These are phyloP conservation scores for Caenorhabditis elegans DNA, from an alignment of 1,140 invertebrate species.

Conservation along the genomic window WBcel235 BX284604.4:6646501-6647000, in stretches of 20 bases:
- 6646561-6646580: neutral
- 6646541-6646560: neutral
- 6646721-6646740: conserved; percentile 38
- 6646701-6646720: too few species aligned
- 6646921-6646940: too few species aligned
- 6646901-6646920: neutral
- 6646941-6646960: too few species aligned
- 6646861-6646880: neutral
- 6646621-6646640: conserved; percentile 9
- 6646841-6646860: neutral
- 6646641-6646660: conserved; percentile 27
- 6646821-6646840: neutral
- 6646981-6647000: neutral
- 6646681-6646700: neutral
- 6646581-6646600: conserved; percentile 28
- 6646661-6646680: neutral
- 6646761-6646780: conserved; percentile 14
- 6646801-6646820: conserved; percentile 22
- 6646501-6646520: neutral
- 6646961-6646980: neutral
- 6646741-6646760: neutral
- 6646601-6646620: conserved; percentile 6
- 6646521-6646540: neutral
- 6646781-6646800: neutral
- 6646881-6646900: neutral